Evolutionary conservation across 1,140 invertebrate species (phyloP).

Genomic region (Steinernema feltiae): DNA sequence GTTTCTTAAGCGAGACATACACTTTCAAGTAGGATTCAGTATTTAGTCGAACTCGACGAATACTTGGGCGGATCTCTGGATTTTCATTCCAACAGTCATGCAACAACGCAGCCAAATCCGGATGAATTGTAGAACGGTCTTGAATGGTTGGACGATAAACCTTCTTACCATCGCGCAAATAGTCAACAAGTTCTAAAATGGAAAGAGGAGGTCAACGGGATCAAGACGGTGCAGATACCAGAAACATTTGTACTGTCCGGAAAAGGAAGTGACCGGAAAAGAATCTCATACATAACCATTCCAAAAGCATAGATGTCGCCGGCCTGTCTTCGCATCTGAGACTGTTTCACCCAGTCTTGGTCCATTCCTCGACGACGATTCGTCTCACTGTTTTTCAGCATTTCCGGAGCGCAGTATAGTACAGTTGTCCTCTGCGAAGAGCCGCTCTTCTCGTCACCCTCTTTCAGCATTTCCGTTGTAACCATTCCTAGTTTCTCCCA

Average conservation of each 20-base stretch:
- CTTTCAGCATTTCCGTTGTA: slow-evolving; percentile 48
- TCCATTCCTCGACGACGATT: slow-evolving; percentile 46
- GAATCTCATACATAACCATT: slow-evolving; percentile 57
- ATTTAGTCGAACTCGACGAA: slow-evolving; percentile 51
- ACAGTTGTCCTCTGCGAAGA: slow-evolving; percentile 48
- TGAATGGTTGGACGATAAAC: slow-evolving; percentile 49
- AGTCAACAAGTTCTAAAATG: slow-evolving; percentile 48
- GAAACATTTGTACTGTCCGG: slow-evolving; percentile 40
- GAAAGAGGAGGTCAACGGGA: background rate
- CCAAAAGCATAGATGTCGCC: slow-evolving; percentile 56
- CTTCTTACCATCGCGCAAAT: slow-evolving; percentile 49
- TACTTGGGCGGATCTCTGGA: slow-evolving; percentile 52
- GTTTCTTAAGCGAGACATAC: slow-evolving; percentile 3
- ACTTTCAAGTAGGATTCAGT: slow-evolving; percentile 58
- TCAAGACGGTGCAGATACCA: slow-evolving; percentile 23
- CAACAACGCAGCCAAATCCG: slow-evolving; percentile 48
- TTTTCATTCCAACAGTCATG: slow-evolving; percentile 55
- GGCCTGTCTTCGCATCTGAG: slow-evolving; percentile 38
- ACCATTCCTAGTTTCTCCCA: slow-evolving; percentile 56
- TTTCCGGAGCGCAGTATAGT: slow-evolving; percentile 49
- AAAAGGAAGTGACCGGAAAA: slow-evolving; percentile 51
- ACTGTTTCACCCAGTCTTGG: slow-evolving; percentile 53
- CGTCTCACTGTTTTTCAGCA: slow-evolving; percentile 52
- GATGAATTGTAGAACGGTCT: slow-evolving; percentile 49
- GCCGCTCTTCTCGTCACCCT: slow-evolving; percentile 51